phyloP scores from a whole-genome alignment of 2,888 invertebrate species.

The Diloba caeruleocephala region DNA sequence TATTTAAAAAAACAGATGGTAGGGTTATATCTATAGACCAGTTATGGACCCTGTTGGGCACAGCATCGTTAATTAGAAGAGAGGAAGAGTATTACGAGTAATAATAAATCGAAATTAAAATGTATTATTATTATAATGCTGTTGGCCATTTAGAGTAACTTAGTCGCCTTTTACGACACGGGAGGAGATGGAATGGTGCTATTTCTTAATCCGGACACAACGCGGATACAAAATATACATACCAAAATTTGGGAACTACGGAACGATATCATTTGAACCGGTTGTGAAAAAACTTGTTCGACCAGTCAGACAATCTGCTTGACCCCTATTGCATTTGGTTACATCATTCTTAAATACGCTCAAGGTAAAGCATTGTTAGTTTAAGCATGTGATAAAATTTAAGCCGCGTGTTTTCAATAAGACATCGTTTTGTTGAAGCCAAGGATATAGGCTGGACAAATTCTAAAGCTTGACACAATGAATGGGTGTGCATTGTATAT shows the following conservation, averaged over 20 bases:
- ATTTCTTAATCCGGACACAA: background rate
- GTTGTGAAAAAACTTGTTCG: constrained; percentile 7
- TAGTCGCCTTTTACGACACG: too few species aligned
- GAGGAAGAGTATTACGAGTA: too few species aligned
- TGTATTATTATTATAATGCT: too few species aligned
- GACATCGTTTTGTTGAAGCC: background rate
- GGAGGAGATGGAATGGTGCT: too few species aligned
- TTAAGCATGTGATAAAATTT: constrained; percentile 1
- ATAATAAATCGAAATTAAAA: too few species aligned
- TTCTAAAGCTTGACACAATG: background rate
- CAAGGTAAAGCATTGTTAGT: constrained; percentile 6
- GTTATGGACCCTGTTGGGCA: too few species aligned
- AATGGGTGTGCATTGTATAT: too few species aligned
- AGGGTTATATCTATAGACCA: too few species aligned
- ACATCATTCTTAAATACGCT: constrained; percentile 21
- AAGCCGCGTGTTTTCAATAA: background rate
- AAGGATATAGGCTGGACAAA: background rate
- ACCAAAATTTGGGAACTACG: constrained; percentile 24
- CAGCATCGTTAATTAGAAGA: too few species aligned
- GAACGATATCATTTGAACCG: constrained; percentile 13
- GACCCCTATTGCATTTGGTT: constrained; percentile 18
- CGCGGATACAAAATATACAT: background rate
- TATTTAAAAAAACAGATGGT: too few species aligned
- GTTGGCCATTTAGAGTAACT: too few species aligned
- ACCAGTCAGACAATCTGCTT: constrained; percentile 6